Evolutionary conservation across 2,888 invertebrate species (phyloP), one percentile per base, ranked within the genome.

Genomic region (Rhagophthalmus giganteus): DNA sequence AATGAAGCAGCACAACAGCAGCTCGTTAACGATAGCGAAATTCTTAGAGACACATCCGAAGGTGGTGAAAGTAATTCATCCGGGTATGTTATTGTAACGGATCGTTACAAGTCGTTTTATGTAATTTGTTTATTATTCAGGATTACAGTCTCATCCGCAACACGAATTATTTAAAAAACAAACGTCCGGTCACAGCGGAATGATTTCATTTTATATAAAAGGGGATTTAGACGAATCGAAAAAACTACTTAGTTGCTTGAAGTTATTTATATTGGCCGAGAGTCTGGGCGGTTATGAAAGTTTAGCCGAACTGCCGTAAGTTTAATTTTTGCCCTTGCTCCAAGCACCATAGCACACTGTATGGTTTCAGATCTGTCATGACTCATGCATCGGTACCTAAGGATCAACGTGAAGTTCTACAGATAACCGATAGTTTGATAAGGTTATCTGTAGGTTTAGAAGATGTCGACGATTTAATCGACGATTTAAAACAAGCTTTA

Each of bases 261-360:
- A 92, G 76, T 63, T 94, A 13, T 94, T 96, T 73, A 85, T 82
- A 1, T 74, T 95, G 39, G 97, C 97, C 2, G 97, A 96, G 72
- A 96, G 95, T 69, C 81, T 99, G 52, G 98, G 98, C 35, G 96
- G 96, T 45, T 94, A 88, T 67, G 96, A 98, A 72, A 94, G 94
- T 70, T 81, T 98, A 58, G 92, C 94, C 2, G 95, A 96, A 78
- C 79, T 96, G 59, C 97, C 97, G 88, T 92, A 78, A 84, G 88
- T 83, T 54, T 11, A n/a, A n/a, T n/a, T n/a, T 14, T 8, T 13
- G 2, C 9, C 27, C 9, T 15, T 5, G 9, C 12, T 31, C n/a
- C n/a, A 40, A 40, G 4, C 3, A 2, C 10, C 31, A 9, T 2
- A 10, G n/a, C n/a, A 34, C 24, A 9, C 9, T 9, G 9, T 34